A percentile compares a stretch with the other conserved stretches of the same genome.
These are phyloP conservation scores for Palythoa caribaeorum DNA, from an alignment of 92 coral and sea anemone species.

Conservation along the genomic window DNA sequence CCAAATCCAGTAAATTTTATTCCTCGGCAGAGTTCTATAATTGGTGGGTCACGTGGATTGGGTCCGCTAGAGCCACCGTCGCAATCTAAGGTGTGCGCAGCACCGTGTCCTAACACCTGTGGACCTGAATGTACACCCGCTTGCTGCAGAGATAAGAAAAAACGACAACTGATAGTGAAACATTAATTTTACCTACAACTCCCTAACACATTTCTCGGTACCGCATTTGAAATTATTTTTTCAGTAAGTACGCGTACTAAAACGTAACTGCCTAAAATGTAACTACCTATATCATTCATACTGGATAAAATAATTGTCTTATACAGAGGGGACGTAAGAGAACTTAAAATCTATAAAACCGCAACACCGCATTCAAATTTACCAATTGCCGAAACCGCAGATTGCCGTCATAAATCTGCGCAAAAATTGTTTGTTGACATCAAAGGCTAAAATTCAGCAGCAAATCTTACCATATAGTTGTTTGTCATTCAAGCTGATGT, in stretches of 20 bases:
- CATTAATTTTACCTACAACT: background rate
- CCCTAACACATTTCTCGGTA: background rate
- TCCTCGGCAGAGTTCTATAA: background rate
- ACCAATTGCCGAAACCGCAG: no score
- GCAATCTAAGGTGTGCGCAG: conserved; percentile 43
- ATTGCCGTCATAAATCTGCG: no score
- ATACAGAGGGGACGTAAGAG: no score
- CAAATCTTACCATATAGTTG: no score
- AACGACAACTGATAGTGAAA: background rate
- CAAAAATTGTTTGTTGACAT: no score
- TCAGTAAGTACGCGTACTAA: background rate
- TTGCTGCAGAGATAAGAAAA: conserved; percentile 59
- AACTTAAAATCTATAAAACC: no score
- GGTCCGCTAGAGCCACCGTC: conserved; percentile 11
- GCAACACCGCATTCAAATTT: no score
- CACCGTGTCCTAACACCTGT: conserved; percentile 55
- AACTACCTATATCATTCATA: no score
- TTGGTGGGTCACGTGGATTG: conserved; percentile 27
- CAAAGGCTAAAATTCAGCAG: no score
- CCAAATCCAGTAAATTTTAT: background rate
- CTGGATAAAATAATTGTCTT: no score
- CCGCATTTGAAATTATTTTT: background rate
- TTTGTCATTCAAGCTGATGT: no score
- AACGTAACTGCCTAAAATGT: no score
- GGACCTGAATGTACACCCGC: conserved; percentile 53